Conservation (phyloP, 2,797 vertebrate genomes). For the Hoplostethus mediterraneus region DNA sequence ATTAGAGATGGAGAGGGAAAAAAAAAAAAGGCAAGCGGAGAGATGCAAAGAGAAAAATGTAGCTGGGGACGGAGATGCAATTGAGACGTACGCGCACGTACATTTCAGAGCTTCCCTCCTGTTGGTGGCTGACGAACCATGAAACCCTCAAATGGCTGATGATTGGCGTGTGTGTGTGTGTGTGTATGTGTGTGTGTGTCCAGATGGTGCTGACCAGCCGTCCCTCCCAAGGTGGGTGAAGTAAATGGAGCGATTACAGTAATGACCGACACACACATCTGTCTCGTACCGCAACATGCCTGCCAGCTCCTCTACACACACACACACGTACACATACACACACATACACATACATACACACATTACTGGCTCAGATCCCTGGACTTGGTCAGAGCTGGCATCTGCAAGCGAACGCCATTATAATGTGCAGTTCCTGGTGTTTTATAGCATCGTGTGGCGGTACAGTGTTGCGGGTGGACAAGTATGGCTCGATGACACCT, state of each 20-base stretch:
- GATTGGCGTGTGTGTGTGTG: slow-evolving; percentile 56
- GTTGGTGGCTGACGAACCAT: slow-evolving; percentile 61
- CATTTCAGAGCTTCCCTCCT: slow-evolving; percentile 63
- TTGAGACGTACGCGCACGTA: not conserved
- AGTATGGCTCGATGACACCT: slow-evolving; percentile 15
- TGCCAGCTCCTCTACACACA: slow-evolving; percentile 62
- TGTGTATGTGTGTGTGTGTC: slow-evolving; percentile 50
- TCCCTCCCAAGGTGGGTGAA: slow-evolving; percentile 78
- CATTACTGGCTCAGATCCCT: slow-evolving; percentile 27
- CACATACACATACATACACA: slow-evolving; percentile 17
- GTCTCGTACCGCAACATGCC: slow-evolving; percentile 68
- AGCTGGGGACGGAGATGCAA: slow-evolving; percentile 36
- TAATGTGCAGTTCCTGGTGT: slow-evolving; percentile 17
- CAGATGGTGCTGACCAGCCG: slow-evolving; percentile 86
- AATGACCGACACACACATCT: slow-evolving; percentile 82
- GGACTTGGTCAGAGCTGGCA: slow-evolving; percentile 15
- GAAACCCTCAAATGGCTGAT: slow-evolving; percentile 48
- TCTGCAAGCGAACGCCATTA: slow-evolving; percentile 9
- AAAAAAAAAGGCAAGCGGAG: not conserved
- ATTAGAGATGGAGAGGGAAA: slow-evolving; percentile 1
- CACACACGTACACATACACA: slow-evolving; percentile 19
- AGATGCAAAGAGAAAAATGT: slow-evolving; percentile 43
- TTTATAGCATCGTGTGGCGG: slow-evolving; percentile 16
- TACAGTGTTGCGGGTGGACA: not conserved
- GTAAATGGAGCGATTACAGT: slow-evolving; percentile 84